Evolutionary conservation across 2,888 invertebrate genomes (phyloP).

Genomic region (Rhamnusium bicolor): DNA sequence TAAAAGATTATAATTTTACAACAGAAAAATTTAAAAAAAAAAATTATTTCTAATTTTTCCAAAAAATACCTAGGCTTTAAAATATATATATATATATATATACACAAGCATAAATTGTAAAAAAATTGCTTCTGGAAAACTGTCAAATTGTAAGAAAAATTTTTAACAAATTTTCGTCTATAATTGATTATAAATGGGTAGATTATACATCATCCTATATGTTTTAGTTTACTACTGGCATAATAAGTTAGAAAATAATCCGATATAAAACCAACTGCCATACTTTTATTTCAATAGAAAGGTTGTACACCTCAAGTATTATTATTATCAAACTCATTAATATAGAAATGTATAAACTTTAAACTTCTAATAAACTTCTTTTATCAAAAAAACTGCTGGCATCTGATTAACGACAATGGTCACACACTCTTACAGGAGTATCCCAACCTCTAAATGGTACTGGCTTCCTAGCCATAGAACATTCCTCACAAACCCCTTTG

Average conservation of each 20-base stretch:
- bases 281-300: not conserved
- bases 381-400: not conserved
- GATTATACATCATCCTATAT: not conserved
- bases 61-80: no score
- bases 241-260: not conserved
- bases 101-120: no score
- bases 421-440: conserved; percentile 83
- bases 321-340: not conserved
- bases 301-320: not conserved
- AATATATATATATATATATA: no score
- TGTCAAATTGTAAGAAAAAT: no score
- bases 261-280: not conserved
- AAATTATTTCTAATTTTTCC: no score
- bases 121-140: no score
- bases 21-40: no score
- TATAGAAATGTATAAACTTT: not conserved
- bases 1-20: no score
- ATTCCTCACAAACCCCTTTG: conserved; percentile 78
- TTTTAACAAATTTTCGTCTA: no score
- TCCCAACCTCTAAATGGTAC: conserved; percentile 85
- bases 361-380: not conserved
- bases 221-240: not conserved
- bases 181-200: no score
- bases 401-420: conserved; percentile 72
- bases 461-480: conserved; percentile 75